A percentile compares a stretch with the other conserved stretches of the same genome.
Conservation (phyloP, 2,797 vertebrate genomes). For the Hapalemur alaotrensis region DNA sequence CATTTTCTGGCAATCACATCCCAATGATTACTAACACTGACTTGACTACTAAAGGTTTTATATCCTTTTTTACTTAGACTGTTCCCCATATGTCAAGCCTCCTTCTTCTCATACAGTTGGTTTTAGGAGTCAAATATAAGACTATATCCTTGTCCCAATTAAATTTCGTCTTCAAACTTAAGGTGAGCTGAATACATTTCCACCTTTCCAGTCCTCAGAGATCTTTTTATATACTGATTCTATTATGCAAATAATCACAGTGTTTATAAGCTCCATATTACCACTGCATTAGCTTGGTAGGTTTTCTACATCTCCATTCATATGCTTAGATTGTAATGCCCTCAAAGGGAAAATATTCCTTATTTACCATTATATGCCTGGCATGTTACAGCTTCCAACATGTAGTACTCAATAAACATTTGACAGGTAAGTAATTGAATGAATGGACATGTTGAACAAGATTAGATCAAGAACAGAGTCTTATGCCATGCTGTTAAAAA, state of each 20-base stretch:
- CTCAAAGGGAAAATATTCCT: not conserved
- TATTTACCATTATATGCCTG: not conserved
- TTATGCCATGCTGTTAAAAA: not conserved
- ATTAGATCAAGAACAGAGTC: constrained; percentile 7
- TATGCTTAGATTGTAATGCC: not conserved
- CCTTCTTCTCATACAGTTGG: not conserved
- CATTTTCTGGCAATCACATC: not conserved
- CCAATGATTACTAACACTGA: not conserved
- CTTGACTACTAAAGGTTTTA: not conserved
- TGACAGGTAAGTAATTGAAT: not conserved
- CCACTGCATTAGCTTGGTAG: not conserved
- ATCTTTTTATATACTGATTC: not conserved
- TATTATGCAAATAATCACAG: not conserved
- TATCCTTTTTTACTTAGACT: not conserved
- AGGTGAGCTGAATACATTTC: not conserved
- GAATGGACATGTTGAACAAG: not conserved
- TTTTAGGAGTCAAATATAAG: not conserved
- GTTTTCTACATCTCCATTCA: not conserved
- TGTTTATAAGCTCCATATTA: not conserved
- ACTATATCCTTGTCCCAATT: not conserved
- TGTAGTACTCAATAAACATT: not conserved
- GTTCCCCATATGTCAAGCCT: not conserved
- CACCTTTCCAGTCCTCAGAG: not conserved
- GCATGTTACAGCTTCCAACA: not conserved
- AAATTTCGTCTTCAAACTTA: constrained; percentile 26